These are phyloP conservation scores for Entelurus aequoreus DNA, from an alignment of 2,113 vertebrate species.

Conservation along the genomic window DNA sequence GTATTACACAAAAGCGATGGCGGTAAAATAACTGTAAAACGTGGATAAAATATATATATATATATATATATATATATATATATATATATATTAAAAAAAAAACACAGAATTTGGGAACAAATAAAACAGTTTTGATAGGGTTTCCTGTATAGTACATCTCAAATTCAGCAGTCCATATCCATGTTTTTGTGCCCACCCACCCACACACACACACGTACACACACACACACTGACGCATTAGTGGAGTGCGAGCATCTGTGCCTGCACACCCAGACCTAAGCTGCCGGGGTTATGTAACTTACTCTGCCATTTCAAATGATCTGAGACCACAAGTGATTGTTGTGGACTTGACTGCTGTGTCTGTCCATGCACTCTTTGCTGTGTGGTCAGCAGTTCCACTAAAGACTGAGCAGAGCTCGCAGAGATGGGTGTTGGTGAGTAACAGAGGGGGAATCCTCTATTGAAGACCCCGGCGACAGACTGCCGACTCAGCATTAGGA, in stretches of 20 bases:
- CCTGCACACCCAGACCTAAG: conserved; percentile 49
- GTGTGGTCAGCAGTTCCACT: conserved; percentile 12
- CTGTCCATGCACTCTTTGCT: conserved; percentile 25
- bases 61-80: too few species aligned
- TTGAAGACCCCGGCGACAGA: conserved; percentile 18
- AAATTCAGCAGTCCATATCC: conserved; percentile 22
- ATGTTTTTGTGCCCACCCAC: conserved; percentile 11
- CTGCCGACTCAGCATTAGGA: background rate
- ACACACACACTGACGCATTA: conserved; percentile 41
- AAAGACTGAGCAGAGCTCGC: background rate
- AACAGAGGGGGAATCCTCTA: conserved; percentile 34
- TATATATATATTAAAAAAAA: too few species aligned
- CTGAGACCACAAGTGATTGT: conserved; percentile 45
- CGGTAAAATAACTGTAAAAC: too few species aligned
- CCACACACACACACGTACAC: background rate
- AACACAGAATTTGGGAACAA: too few species aligned
- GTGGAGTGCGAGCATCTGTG: conserved; percentile 49
- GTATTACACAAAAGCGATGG: too few species aligned
- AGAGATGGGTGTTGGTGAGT: conserved; percentile 12
- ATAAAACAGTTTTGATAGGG: too few species aligned
- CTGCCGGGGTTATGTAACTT: conserved; percentile 64
- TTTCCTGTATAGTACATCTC: conserved; percentile 4
- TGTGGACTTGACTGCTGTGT: conserved; percentile 37
- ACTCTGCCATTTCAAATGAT: conserved; percentile 65
- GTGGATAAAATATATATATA: too few species aligned